Evolutionary conservation across 2,888 invertebrate genomes (phyloP), one percentile per base, ranked within the genome.

Genomic region (Drosophila conformis): DNA sequence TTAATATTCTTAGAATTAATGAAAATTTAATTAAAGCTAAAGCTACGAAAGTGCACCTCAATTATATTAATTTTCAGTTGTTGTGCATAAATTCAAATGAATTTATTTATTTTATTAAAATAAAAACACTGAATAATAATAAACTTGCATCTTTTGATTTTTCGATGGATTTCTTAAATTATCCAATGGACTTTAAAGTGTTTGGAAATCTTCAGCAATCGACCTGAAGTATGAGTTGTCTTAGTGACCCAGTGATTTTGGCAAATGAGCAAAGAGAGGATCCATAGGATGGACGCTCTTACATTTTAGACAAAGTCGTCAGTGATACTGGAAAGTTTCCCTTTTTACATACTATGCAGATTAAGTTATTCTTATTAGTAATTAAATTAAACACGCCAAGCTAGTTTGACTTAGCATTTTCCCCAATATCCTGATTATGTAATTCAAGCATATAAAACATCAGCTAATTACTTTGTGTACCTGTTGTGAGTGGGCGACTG

Each of bases 401-500:
- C 46, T 46, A 15, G 25, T 15, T 25, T 25, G 25, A 15, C 46
- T 25, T 15, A 25, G 21, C 8, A 25, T 25, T 15, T 15, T 4
- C 46, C 8, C 6, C 1, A 21, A 42, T 21, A 42, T 42, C 2
- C 11, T 21, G 42, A 21, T 13, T 42, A 42, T 42, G 21, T 31
- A 31, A 31, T 60, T 40, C 29, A 29, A 10, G 46, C 31, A 65
- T n/a, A 59, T 35, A 35, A 31, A 33, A 40, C 40, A 51, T 35
- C 49, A 51, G 51, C 33, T 65, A 65, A 65, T 65, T 51, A 60
- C 51, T 52, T 40, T 40, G 25, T 49, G 33, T 58, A 18, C 29
- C 21, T 11, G 18, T 25, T 33, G 31, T 64, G 33, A 36, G 64
- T 31, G 38, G 8, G 2, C 31, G 31, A 31, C 31, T 31, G 31